Conservation (phyloP, 2,888 invertebrate species). For the Hirtodrosophila trivittata region DNA sequence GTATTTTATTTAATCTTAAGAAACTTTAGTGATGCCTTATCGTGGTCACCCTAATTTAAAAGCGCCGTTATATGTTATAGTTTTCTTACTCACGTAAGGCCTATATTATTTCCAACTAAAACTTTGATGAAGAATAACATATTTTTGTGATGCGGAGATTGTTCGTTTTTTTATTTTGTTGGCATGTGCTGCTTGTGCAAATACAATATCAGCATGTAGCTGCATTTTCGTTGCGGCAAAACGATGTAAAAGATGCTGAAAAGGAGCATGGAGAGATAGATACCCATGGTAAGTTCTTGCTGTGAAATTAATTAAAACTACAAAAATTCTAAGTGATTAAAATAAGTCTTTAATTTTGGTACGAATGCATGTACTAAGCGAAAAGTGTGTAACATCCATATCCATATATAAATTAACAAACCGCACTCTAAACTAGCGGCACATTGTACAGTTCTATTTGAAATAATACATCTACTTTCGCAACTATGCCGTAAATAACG, state of each 20-base stretch:
- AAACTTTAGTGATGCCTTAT: too few species aligned
- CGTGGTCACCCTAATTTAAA: too few species aligned
- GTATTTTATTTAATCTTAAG: too few species aligned
- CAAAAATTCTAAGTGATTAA: not conserved
- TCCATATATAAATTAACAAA: too few species aligned
- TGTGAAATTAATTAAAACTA: not conserved
- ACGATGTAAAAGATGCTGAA: slow-evolving; percentile 30
- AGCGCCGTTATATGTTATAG: too few species aligned
- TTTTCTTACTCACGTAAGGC: too few species aligned
- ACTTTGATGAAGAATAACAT: not conserved
- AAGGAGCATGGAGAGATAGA: slow-evolving; percentile 4
- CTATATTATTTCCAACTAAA: too few species aligned
- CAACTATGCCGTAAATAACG: too few species aligned
- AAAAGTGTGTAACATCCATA: too few species aligned
- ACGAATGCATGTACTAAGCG: too few species aligned
- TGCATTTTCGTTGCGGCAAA: slow-evolving; percentile 55
- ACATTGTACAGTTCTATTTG: slow-evolving; percentile 14
- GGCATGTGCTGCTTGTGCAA: slow-evolving; percentile 21
- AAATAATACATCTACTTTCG: too few species aligned
- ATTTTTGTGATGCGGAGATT: slow-evolving; percentile 24
- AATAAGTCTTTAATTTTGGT: too few species aligned
- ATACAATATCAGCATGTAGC: slow-evolving; percentile 4
- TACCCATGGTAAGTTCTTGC: slow-evolving; percentile 28
- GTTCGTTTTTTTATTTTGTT: slow-evolving; percentile 28
- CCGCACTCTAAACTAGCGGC: slow-evolving; percentile 16